Evolutionary conservation across 2,113 vertebrate species (phyloP).

Genomic region (Pimephales promelas): DNA sequence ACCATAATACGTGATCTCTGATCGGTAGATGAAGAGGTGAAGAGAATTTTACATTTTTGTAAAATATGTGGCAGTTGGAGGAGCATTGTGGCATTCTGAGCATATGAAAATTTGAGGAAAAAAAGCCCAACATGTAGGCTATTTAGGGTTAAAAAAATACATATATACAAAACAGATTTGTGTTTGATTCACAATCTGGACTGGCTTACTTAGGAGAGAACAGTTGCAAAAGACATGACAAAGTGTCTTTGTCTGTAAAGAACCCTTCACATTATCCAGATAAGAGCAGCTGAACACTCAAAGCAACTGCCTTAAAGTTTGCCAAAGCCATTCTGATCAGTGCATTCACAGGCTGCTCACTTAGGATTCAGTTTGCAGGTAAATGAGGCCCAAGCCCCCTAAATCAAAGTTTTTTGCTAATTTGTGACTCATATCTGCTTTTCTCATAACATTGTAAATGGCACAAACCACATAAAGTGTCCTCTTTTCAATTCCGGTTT

Average conservation of each 20-base stretch:
- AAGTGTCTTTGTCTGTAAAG: slow-evolving; percentile 35
- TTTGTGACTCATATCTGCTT: too few species aligned
- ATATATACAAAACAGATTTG: neutral
- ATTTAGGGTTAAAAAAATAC: neutral
- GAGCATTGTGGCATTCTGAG: neutral
- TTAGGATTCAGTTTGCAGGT: too few species aligned
- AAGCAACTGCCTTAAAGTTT: neutral
- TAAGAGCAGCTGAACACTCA: slow-evolving; percentile 61
- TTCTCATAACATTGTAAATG: too few species aligned
- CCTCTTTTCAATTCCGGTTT: too few species aligned
- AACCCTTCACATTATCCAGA: slow-evolving; percentile 56
- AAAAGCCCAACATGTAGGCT: neutral
- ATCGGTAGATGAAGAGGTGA: neutral
- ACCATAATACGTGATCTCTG: neutral
- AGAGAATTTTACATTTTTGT: neutral
- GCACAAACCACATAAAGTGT: too few species aligned
- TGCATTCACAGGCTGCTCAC: neutral
- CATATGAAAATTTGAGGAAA: neutral
- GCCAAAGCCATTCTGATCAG: neutral
- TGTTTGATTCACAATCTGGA: neutral
- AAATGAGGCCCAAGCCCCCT: too few species aligned
- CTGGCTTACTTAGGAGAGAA: neutral
- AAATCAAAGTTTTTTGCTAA: too few species aligned
- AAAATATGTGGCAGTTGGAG: too few species aligned
- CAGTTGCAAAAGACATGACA: slow-evolving; percentile 64